Conservation (phyloP, 2,113 vertebrate species). For the Aegithalos caudatus region DNA sequence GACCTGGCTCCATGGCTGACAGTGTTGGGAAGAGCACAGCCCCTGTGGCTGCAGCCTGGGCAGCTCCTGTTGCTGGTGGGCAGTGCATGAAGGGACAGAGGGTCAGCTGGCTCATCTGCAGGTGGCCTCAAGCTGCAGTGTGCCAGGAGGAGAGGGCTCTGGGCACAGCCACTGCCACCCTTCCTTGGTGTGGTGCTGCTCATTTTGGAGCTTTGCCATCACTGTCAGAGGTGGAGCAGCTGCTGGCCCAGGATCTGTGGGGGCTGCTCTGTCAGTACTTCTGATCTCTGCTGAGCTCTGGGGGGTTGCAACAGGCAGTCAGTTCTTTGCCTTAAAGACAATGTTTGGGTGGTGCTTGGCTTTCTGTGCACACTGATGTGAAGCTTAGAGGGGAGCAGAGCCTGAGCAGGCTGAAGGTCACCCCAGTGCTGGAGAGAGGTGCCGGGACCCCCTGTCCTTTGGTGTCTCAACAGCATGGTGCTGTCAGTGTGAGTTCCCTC, state of each 20-base stretch:
- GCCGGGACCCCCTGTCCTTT: not conserved
- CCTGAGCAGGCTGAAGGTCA: not conserved
- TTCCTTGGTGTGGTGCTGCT: not conserved
- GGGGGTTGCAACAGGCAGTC: not conserved
- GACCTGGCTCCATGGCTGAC: not conserved
- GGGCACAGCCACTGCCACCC: not conserved
- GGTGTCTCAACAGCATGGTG: accelerated
- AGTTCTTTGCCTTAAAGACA: not conserved
- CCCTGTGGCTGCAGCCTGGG: accelerated
- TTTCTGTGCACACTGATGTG: not conserved
- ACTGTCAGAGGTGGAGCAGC: not conserved
- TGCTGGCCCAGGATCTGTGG: not conserved
- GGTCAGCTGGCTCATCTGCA: not conserved
- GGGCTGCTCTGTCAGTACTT: not conserved
- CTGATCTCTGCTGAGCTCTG: not conserved
- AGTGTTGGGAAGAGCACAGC: not conserved
- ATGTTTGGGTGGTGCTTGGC: not conserved
- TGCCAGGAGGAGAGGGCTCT: not conserved
- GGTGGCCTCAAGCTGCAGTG: not conserved
- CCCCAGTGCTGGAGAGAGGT: not conserved
- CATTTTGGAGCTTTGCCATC: not conserved
- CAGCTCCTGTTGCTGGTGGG: not conserved
- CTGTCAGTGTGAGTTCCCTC: accelerated
- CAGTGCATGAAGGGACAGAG: not conserved
- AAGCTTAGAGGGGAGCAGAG: not conserved